Evolutionary conservation across 2,888 invertebrate genomes (phyloP).

Genomic region (Cataglyphis livida): DNA sequence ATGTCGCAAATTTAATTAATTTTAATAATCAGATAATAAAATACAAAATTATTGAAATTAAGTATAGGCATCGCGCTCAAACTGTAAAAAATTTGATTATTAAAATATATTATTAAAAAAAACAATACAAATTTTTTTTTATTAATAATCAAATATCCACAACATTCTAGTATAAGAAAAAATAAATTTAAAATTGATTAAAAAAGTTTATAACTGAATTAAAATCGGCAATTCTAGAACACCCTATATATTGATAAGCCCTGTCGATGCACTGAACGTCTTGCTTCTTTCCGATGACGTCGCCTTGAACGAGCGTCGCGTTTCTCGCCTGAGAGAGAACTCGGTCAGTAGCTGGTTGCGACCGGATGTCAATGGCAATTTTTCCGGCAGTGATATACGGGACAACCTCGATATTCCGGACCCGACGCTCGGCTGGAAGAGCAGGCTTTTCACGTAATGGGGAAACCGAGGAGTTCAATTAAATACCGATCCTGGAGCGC

Average conservation of each 20-base stretch:
- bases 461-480: constrained; percentile 41
- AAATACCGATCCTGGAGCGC: constrained; percentile 7
- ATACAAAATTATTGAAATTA: constrained; percentile 7
- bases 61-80: background rate
- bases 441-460: constrained; percentile 31
- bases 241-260: constrained; percentile 1
- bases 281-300: constrained; percentile 8
- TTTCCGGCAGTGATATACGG: constrained; percentile 48
- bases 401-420: constrained; percentile 45
- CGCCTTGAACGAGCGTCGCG: background rate
- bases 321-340: constrained; percentile 35
- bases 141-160: background rate
- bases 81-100: background rate
- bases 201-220: background rate
- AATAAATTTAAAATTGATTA: constrained; percentile 2
- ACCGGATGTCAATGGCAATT: constrained; percentile 64
- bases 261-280: background rate
- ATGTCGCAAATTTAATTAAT: constrained; percentile 11
- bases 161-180: too few species aligned
- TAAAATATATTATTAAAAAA: constrained; percentile 3
- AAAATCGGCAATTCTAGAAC: background rate
- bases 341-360: constrained; percentile 40
- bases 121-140: background rate
- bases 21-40: constrained; percentile 15
- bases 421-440: constrained; percentile 6